These are phyloP conservation scores for Astreopora myriophthalma DNA, from an alignment of 64 coral and sea anemone genomes.

Conservation along the genomic window DNA sequence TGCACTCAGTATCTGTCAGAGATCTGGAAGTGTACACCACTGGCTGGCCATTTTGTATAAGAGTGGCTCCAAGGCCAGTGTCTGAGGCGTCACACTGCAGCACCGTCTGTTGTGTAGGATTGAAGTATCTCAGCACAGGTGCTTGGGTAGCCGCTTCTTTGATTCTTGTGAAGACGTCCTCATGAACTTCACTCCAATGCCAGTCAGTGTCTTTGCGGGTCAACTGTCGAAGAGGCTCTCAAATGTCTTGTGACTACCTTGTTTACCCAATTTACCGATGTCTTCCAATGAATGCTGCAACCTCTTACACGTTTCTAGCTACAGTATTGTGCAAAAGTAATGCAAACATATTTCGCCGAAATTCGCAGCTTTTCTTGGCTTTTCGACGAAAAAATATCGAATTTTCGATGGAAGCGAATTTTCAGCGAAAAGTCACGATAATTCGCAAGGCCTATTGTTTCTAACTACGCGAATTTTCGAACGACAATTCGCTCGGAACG, in stretches of 20 bases:
- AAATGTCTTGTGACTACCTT: slow-evolving; percentile 45
- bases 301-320: slow-evolving; percentile 15
- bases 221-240: background rate
- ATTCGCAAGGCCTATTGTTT: too few relatives aligned
- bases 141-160: background rate
- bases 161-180: background rate
- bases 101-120: background rate
- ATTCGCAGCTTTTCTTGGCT: too few relatives aligned
- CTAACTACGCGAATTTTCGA: too few relatives aligned
- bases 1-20: background rate
- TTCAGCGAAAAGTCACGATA: too few relatives aligned
- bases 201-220: background rate
- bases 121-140: background rate
- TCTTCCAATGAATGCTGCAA: slow-evolving; percentile 53
- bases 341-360: too few relatives aligned
- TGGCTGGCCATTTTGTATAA: too few relatives aligned
- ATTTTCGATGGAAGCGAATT: too few relatives aligned
- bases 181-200: background rate
- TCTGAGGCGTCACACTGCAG: slow-evolving; percentile 1
- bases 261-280: slow-evolving; percentile 23
- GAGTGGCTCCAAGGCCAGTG: slow-evolving; percentile 5
- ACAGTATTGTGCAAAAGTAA: too few relatives aligned
- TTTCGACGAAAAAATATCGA: too few relatives aligned
- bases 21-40: background rate
- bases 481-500: too few relatives aligned